Evolutionary conservation across 1,140 invertebrate species (phyloP).

Genomic region (Agraylea sexmaculata): DNA sequence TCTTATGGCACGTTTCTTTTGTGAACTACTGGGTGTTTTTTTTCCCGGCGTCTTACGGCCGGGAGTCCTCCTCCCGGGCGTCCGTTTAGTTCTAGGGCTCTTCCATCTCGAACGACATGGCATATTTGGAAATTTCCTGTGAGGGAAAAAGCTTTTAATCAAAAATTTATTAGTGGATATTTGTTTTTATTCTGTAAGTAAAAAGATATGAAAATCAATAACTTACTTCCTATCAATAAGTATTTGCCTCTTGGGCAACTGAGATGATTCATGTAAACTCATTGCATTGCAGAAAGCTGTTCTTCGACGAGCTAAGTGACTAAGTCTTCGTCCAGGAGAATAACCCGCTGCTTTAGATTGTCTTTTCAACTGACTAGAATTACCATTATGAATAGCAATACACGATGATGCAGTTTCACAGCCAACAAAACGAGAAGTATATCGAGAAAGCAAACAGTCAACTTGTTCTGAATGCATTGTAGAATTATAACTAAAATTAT

Average conservation of each 20-base stretch:
- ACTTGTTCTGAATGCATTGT: conserved; percentile 47
- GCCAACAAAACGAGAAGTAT: conserved; percentile 49
- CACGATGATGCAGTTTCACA: conserved; percentile 48
- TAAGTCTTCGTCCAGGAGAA: conserved; percentile 53
- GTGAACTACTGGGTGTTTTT: conserved; percentile 38
- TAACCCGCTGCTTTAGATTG: conserved; percentile 40
- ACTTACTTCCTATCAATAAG: conserved; percentile 41
- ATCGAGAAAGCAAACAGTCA: conserved; percentile 44
- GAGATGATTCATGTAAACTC: conserved; percentile 29
- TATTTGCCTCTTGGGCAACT: conserved; percentile 31
- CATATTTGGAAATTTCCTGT: conserved; percentile 28
- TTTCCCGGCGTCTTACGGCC: conserved; percentile 30
- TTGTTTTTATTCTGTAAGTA: not conserved
- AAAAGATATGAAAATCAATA: conserved; percentile 3
- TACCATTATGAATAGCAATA: conserved; percentile 32
- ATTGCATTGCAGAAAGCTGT: conserved; percentile 51
- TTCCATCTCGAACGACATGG: conserved; percentile 28
- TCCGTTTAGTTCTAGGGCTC: conserved; percentile 33
- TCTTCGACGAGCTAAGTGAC: conserved; percentile 49
- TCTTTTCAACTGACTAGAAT: not conserved
- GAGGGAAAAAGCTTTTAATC: conserved; percentile 33
- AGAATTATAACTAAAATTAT: conserved; percentile 48
- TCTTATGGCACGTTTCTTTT: conserved; percentile 37
- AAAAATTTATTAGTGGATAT: conserved; percentile 8
- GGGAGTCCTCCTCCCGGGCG: conserved; percentile 34